Evolutionary conservation across 2,888 invertebrate genomes (phyloP).

Genomic region (Xestia sexstrigata): DNA sequence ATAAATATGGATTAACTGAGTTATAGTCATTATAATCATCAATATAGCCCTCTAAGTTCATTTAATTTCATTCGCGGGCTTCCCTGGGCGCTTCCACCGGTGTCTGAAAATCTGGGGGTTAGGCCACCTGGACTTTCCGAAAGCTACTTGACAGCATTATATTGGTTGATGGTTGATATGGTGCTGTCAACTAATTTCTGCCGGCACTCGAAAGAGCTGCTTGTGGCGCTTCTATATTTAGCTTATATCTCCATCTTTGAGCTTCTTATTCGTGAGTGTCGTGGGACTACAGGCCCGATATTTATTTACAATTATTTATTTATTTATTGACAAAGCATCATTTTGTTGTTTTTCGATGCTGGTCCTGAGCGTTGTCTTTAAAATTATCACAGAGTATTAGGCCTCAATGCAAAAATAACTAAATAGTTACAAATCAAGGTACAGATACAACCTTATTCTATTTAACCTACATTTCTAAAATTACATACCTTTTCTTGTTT

Average conservation of each 20-base stretch:
- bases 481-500: not conserved
- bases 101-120: not conserved
- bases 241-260: not conserved
- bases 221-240: not conserved
- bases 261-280: not conserved
- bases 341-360: not conserved
- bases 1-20: too few relatives aligned
- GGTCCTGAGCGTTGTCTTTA: not conserved
- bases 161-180: not conserved
- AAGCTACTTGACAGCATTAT: not conserved
- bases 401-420: not conserved
- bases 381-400: not conserved
- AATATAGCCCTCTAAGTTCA: too few relatives aligned
- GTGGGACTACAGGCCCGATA: not conserved
- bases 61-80: too few relatives aligned
- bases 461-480: not conserved
- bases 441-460: not conserved
- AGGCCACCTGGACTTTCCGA: not conserved
- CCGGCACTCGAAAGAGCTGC: not conserved
- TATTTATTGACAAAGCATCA: too few relatives aligned
- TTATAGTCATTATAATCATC: too few relatives aligned
- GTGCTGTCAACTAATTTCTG: not conserved
- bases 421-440: not conserved
- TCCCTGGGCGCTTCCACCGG: not conserved
- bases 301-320: too few relatives aligned